phyloP scores from a whole-genome alignment of 2,113 vertebrate genomes.

The Scytalopus superciliaris region DNA sequence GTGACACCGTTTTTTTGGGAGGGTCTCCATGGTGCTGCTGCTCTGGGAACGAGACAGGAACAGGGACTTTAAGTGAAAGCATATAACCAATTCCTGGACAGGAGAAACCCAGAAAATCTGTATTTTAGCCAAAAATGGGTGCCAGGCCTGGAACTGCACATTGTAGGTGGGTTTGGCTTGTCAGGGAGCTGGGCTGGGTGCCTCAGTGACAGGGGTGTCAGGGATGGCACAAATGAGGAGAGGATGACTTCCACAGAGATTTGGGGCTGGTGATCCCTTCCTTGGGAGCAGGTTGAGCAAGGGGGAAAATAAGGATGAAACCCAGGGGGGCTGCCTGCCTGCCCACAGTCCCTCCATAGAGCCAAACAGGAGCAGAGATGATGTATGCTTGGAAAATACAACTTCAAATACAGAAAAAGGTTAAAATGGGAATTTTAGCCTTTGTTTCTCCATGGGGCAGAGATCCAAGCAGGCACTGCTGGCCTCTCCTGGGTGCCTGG shows the following conservation, averaged over 20 bases:
- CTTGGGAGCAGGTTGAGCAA: not conserved
- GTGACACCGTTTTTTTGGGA: fast-evolving
- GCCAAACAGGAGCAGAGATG: not conserved
- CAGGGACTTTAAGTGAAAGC: not conserved
- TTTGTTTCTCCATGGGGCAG: not conserved
- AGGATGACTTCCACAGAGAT: not conserved
- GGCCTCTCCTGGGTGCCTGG: not conserved
- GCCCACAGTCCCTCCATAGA: fast-evolving
- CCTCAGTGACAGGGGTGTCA: fast-evolving
- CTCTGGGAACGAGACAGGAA: not conserved
- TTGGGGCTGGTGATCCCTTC: not conserved
- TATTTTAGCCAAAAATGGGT: not conserved
- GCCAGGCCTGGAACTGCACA: not conserved
- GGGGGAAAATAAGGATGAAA: not conserved
- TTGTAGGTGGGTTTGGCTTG: not conserved
- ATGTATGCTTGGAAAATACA: fast-evolving
- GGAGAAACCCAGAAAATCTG: not conserved
- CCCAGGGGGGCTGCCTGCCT: not conserved
- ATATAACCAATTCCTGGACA: not conserved
- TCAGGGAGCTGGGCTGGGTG: not conserved
- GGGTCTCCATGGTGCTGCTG: fast-evolving
- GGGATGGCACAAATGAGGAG: not conserved
- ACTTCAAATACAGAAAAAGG: not conserved
- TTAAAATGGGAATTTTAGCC: not conserved
- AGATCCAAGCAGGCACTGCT: not conserved